These are phyloP conservation scores for Aricia artaxerxes DNA, from an alignment of 2,888 invertebrate species.

Conservation along the genomic window DNA sequence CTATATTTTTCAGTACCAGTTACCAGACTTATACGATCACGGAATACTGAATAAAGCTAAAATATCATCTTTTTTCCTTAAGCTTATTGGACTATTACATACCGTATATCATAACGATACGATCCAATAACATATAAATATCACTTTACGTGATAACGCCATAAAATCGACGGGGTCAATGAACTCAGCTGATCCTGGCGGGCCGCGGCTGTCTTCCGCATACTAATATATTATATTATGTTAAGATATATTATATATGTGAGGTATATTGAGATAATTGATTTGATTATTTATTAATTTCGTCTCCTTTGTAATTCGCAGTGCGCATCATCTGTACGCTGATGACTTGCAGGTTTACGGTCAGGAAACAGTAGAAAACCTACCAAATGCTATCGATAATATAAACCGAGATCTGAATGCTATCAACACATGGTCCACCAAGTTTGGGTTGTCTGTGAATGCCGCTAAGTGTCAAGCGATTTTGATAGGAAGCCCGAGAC, in stretches of 20 bases:
- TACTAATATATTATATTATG: not conserved
- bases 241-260: not conserved
- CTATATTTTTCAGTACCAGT: not conserved
- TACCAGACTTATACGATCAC: not conserved
- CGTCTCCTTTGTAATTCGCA: no score
- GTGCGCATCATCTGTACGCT: no score
- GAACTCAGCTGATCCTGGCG: not conserved
- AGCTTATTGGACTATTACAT: slow-evolving; percentile 8
- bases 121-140: slow-evolving; percentile 6
- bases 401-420: no score
- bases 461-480: no score
- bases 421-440: no score
- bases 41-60: not conserved
- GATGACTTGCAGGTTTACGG: no score
- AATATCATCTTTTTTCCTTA: slow-evolving; percentile 1
- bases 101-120: slow-evolving; percentile 11
- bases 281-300: no score
- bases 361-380: no score
- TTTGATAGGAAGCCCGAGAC: no score
- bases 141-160: not conserved
- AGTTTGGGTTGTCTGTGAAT: no score
- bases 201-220: not conserved
- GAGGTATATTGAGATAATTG: no score
- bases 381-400: no score
- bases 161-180: slow-evolving; percentile 8